phyloP scores from a whole-genome alignment of 2,113 vertebrate species.

The Zosterops borbonicus region DNA sequence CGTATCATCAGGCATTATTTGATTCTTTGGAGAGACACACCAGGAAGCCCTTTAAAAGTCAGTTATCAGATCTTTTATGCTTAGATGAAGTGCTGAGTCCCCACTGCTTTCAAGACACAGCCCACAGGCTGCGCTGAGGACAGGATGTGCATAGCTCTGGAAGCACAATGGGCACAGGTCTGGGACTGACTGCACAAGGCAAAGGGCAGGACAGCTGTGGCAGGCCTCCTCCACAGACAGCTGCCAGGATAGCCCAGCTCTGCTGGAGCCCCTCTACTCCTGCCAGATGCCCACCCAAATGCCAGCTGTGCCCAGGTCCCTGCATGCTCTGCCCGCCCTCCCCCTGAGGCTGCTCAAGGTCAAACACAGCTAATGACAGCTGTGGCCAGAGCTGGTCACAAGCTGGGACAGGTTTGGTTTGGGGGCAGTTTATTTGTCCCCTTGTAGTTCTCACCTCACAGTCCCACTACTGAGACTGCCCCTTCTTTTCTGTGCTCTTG shows the following conservation, averaged over 20 bases:
- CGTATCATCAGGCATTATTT: background rate
- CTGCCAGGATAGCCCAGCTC: background rate
- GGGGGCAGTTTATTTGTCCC: background rate
- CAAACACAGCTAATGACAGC: background rate
- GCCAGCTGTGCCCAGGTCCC: background rate
- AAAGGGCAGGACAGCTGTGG: background rate
- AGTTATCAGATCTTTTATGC: background rate
- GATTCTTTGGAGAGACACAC: background rate
- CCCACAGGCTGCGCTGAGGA: background rate
- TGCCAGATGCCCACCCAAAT: background rate
- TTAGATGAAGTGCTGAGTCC: background rate
- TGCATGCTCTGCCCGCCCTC: background rate
- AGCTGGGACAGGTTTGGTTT: background rate
- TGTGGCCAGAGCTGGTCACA: background rate
- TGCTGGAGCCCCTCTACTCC: background rate
- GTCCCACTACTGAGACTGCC: background rate
- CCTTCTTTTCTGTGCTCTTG: background rate
- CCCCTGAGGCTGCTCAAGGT: background rate
- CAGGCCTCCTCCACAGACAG: background rate
- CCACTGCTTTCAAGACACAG: background rate
- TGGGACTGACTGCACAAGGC: background rate
- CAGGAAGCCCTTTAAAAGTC: background rate
- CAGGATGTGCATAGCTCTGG: fast-evolving
- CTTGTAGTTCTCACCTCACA: background rate
- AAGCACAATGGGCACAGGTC: background rate